These are phyloP conservation scores for Chiloscyllium punctatum DNA, from an alignment of 2,797 vertebrate species.

Conservation along the genomic window DNA sequence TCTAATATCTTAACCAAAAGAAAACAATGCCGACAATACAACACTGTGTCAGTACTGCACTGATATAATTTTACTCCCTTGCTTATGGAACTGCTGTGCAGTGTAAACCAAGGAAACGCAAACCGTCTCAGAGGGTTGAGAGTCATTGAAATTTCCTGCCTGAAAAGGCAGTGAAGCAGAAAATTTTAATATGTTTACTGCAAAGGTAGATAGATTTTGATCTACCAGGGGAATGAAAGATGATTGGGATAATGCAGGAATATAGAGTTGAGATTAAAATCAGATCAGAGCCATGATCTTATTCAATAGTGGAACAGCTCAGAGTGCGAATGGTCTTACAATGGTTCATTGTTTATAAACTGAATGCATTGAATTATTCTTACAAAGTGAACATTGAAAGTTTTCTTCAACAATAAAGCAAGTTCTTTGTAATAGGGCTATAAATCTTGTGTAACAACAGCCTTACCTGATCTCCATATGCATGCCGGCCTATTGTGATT, in stretches of 20 bases:
- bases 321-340: too few species aligned
- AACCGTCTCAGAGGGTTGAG: too few species aligned
- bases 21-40: not conserved
- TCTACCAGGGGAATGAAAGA: too few species aligned
- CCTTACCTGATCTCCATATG: conserved; percentile 85
- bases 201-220: too few species aligned
- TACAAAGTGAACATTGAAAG: not conserved
- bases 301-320: too few species aligned
- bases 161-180: too few species aligned
- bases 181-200: too few species aligned
- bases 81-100: not conserved
- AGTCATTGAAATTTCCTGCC: too few species aligned
- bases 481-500: conserved; percentile 94
- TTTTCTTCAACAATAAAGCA: not conserved
- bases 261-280: too few species aligned
- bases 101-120: not conserved
- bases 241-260: too few species aligned
- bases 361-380: not conserved
- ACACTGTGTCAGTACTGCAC: not conserved
- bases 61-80: not conserved
- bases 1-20: not conserved
- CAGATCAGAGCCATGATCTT: too few species aligned
- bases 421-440: not conserved
- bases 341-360: too few species aligned
- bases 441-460: not conserved